Conservation (phyloP, 2,888 invertebrate genomes). For the Drosophila differens region DNA sequence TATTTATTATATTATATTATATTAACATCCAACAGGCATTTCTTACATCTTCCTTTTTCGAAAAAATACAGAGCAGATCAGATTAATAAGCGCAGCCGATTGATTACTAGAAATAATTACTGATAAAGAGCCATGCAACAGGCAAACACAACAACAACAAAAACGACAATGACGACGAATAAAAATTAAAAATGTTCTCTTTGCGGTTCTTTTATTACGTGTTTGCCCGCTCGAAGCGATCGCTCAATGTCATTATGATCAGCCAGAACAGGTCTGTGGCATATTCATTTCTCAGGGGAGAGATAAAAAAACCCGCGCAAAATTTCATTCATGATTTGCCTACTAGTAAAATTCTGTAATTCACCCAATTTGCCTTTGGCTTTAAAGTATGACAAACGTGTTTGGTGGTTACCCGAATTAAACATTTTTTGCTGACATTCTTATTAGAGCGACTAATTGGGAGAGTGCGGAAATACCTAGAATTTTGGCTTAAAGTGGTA, state of each 20-base stretch:
- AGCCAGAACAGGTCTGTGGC: constrained; percentile 23
- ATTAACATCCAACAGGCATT: background rate
- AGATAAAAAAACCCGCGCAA: constrained; percentile 7
- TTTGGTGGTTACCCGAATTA: constrained; percentile 36
- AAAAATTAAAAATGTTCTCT: constrained; percentile 1
- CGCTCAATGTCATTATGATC: constrained; percentile 7
- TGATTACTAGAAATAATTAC: constrained; percentile 24
- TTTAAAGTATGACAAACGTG: constrained; percentile 9
- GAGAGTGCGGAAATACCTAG: background rate
- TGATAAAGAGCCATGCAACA: constrained; percentile 23
- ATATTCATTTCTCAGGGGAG: constrained; percentile 9
- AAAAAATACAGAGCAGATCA: constrained; percentile 1
- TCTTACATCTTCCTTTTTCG: constrained; percentile 9
- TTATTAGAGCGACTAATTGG: constrained; percentile 2
- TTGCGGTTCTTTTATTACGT: constrained; percentile 11
- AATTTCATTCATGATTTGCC: constrained; percentile 22
- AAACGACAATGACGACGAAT: background rate
- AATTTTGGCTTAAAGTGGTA: background rate
- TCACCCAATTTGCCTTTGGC: background rate
- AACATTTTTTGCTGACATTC: background rate
- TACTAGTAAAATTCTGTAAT: constrained; percentile 17
- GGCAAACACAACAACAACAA: constrained; percentile 6
- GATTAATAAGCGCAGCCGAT: constrained; percentile 4
- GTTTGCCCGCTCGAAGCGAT: constrained; percentile 4
- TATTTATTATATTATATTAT: background rate